These are phyloP conservation scores for Halocynthia aurantium DNA, from an alignment of 23 tunicate species.

Conservation along the genomic window DNA sequence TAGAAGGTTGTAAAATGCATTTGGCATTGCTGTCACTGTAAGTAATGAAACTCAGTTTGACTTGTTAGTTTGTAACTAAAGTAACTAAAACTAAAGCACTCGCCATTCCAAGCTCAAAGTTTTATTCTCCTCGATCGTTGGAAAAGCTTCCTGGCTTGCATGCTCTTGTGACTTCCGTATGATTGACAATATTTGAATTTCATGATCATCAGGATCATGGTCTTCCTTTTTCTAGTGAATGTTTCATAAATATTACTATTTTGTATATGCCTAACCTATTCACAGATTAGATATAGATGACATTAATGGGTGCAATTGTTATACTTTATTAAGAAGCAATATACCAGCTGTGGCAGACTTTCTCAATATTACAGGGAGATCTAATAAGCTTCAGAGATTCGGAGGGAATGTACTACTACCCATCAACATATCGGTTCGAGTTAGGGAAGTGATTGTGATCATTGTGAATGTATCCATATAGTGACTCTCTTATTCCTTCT, in stretches of 20 bases:
- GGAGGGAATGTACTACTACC: no score
- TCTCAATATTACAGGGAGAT: no score
- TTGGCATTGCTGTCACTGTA: background rate
- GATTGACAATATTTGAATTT: constrained; percentile 3
- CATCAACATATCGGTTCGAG: no score
- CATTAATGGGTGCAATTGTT: no score
- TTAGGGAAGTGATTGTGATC: no score
- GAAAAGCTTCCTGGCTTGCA: background rate
- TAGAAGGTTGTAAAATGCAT: constrained; percentile 19
- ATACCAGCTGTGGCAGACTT: no score
- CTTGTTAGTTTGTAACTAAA: background rate
- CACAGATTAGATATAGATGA: no score
- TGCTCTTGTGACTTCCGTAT: background rate
- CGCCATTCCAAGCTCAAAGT: background rate
- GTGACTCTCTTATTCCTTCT: no score
- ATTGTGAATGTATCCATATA: no score
- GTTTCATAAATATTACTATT: background rate
- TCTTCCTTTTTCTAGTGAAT: background rate
- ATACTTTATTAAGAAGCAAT: no score
- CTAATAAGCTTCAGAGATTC: no score
- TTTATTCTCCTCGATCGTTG: background rate
- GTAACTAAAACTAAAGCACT: background rate
- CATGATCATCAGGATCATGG: background rate
- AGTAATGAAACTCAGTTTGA: background rate
- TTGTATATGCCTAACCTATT: background rate